A percentile compares a stretch with the other conserved stretches of the same genome.
Evolutionary conservation across 2,888 invertebrate species (phyloP).

Genomic region (Scotopteryx bipunctaria): DNA sequence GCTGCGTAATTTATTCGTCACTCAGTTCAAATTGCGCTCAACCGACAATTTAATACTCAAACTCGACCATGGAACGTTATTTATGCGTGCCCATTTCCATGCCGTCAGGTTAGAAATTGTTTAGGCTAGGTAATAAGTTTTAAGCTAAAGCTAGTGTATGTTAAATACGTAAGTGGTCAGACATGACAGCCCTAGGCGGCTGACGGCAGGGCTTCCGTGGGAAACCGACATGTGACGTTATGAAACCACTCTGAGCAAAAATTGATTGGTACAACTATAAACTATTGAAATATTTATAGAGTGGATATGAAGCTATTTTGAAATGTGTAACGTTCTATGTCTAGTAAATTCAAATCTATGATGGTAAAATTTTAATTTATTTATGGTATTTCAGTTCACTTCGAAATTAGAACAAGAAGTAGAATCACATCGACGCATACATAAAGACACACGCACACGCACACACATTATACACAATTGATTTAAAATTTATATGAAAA

Average conservation of each 20-base stretch:
- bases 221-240: slow-evolving; percentile 78
- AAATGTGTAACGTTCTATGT: slow-evolving; percentile 5
- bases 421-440: not conserved
- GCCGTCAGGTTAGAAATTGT: slow-evolving; percentile 73
- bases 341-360: not conserved
- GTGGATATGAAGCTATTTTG: slow-evolving; percentile 14
- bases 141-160: slow-evolving; percentile 76
- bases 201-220: slow-evolving; percentile 78
- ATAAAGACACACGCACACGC: no score
- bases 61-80: slow-evolving; percentile 67
- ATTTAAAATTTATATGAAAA: no score
- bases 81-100: slow-evolving; percentile 79
- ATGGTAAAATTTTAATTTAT: not conserved
- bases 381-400: not conserved
- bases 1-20: slow-evolving; percentile 57
- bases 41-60: slow-evolving; percentile 65
- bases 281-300: slow-evolving; percentile 17
- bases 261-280: slow-evolving; percentile 69
- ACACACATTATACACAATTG: no score
- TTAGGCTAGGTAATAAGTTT: slow-evolving; percentile 81
- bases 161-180: slow-evolving; percentile 80
- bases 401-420: not conserved
- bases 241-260: slow-evolving; percentile 76
- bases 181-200: slow-evolving; percentile 80
- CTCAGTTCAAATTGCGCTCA: slow-evolving; percentile 50